Base-by-base conservation (phyloP, 2,797 vertebrate species). In the Intellagama lesueurii region DNA sequence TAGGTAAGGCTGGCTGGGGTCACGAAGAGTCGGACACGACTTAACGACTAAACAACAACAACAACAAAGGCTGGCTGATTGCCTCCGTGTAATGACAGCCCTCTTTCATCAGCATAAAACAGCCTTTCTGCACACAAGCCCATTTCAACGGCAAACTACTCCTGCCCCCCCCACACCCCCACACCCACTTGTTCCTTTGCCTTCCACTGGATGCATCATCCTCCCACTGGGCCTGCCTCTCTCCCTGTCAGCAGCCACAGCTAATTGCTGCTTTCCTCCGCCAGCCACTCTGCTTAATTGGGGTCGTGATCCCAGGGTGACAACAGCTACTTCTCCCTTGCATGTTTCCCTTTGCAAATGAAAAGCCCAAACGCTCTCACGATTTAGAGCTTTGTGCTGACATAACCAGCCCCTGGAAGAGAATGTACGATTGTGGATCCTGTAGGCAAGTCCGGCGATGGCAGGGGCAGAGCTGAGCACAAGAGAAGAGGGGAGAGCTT, bases 251-350 rank as follows among this genome's bases (percentile, higher is more conserved):
- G 22, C 28, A n/a, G 44, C 47, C 2, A 52, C 7, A 7, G 28
- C 81, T 89, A 84, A 89, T 79, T 32, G 6, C 32, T 60, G 73
- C 66, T 84, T 84, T 79, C 75, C 12, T 70, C 35, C 1, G 32
- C 69, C 87, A 76, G 66, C 24, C 84, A 68, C 60, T 52, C 44
- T 30, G 30, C 75, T 44, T 89, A 78, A 89, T 69, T 30, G 66
- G 75, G 16, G 32, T 16, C n/a, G 30, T 12, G 17, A 78, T 32
- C 44, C 26, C 7, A 4, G 28, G 5, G 32, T n/a, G 73, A 40
- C 64, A 19, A 56, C 40, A 40, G 40, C 3, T 32, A 0, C 0
- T 2, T 14, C 7, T 70, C 35, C 17, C 5, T 30, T 1, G 12
- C 17, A 1, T 30, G n/a, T 78, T 70, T 49, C 49, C 30, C 44